Conservation (phyloP, 2,113 vertebrate genomes). For the Sander lucioperca region DNA sequence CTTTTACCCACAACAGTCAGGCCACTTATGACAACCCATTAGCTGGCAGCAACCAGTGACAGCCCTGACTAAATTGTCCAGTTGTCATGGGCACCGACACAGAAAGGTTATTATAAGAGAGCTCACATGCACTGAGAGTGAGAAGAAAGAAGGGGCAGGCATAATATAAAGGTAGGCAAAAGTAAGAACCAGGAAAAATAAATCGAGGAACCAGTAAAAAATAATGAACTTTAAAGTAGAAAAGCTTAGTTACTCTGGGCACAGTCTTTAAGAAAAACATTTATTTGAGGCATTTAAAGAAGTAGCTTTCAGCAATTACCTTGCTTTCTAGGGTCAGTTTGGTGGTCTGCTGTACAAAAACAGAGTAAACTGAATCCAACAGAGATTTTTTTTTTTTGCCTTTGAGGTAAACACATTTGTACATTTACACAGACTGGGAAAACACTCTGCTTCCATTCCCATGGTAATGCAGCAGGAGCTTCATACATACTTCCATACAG, state of each 20-base stretch:
- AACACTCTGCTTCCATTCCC: slow-evolving; percentile 20
- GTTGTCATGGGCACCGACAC: slow-evolving; percentile 64
- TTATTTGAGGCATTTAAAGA: not conserved
- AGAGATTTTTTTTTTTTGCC: not conserved
- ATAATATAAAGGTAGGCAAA: not conserved
- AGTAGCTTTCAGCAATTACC: slow-evolving; percentile 1
- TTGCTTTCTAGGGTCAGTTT: not conserved
- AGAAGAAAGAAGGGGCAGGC: not conserved
- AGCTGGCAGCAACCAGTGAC: slow-evolving; percentile 32
- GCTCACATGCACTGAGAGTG: not conserved
- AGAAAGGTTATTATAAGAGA: slow-evolving; percentile 39
- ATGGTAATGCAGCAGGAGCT: slow-evolving; percentile 22
- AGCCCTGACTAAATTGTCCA: slow-evolving; percentile 47
- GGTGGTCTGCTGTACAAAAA: slow-evolving; percentile 6
- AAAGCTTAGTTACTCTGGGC: not conserved
- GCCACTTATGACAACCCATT: slow-evolving; percentile 59
- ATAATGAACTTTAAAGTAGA: not conserved
- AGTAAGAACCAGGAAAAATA: not conserved
- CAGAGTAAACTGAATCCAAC: slow-evolving; percentile 3
- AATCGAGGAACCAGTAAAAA: not conserved
- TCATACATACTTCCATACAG: too few species aligned
- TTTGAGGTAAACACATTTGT: slow-evolving; percentile 15
- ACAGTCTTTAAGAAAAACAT: not conserved
- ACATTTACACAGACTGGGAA: slow-evolving; percentile 4
- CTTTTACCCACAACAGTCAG: slow-evolving; percentile 48